phyloP scores from a whole-genome alignment of 2,797 vertebrate genomes.

The Champsocephalus gunnari region DNA sequence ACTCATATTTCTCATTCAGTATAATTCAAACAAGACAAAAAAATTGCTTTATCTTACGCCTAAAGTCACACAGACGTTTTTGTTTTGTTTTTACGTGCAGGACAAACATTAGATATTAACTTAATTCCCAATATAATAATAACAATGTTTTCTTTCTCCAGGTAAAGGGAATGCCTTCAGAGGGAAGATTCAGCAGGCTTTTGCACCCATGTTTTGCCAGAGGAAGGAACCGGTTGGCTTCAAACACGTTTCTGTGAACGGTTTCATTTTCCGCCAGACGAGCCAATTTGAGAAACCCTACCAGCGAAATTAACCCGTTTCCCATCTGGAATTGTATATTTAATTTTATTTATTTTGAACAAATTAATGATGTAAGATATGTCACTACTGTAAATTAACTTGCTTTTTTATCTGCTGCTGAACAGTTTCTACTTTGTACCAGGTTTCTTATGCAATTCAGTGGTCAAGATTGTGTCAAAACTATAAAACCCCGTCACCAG shows the following conservation, averaged over 20 bases:
- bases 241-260: constrained; percentile 76
- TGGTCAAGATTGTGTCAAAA: constrained; percentile 81
- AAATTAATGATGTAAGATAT: constrained; percentile 86
- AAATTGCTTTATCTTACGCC: too few relatives aligned
- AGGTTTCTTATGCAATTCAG: constrained; percentile 89
- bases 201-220: constrained; percentile 84
- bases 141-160: constrained; percentile 36
- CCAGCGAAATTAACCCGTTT: constrained; percentile 83
- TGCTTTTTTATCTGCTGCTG: constrained; percentile 89
- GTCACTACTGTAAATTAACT: constrained; percentile 89
- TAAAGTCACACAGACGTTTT: too few relatives aligned
- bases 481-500: constrained; percentile 70
- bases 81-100: too few relatives aligned
- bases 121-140: constrained; percentile 2
- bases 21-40: too few relatives aligned
- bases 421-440: constrained; percentile 88
- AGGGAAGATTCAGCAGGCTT: constrained; percentile 78
- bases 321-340: constrained; percentile 87
- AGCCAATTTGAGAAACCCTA: constrained; percentile 81
- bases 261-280: constrained; percentile 76
- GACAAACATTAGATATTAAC: too few relatives aligned
- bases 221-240: constrained; percentile 78
- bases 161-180: constrained; percentile 81
- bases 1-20: too few relatives aligned
- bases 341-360: constrained; percentile 88